Evolutionary conservation across 2,888 invertebrate species (phyloP), one percentile per base, ranked within the genome.

Genomic region (Chelonus formosanus): DNA sequence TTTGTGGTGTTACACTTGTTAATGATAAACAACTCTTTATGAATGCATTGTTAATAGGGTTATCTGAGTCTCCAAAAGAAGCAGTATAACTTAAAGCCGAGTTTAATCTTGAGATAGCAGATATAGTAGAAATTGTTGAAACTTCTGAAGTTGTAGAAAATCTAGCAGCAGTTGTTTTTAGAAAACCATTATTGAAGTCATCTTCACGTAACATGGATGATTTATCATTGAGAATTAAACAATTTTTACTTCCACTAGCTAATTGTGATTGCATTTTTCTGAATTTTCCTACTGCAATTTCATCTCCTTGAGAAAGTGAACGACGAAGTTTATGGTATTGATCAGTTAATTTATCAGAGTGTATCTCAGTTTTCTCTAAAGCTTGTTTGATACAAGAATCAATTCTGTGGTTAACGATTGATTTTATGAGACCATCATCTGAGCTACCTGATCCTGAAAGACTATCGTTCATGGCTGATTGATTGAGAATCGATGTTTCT

Each of bases 391-490:
- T 40, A 34, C 65, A 66, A 44, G 63, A 58, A 3, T 68, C 71
- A 6, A 71, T 47, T 56, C 70, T 59, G 3, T 67, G 62, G 4
- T 62, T 61, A 1, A 69, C 35, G 1, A 68, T 54, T 4, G 67
- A 69, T 40, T 68, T 71, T 4, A 67, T 50, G 0, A 65, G 59
- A 50, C 50, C 53, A 3, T 71, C 73, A 10, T 71, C 69, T 0
- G 65, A 57, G 57, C 65, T 71, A 44, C 61, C 63, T 4, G 70
- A 69, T 10, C 68, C 69, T 0, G 68, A 71, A 2, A 73, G 67
- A 65, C 71, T 73, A 67, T 83, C 81, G 47, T 82, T 79, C 79
- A 83, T 76, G 8, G 74, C 69, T 2, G 83, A 81, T 6, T 74
- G 71, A 68, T 76, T 78, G n/a, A 83, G 69, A 65, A 82, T 78